Conservation (phyloP, 2,113 vertebrate species). For the Lethenteron camtschaticum region DNA sequence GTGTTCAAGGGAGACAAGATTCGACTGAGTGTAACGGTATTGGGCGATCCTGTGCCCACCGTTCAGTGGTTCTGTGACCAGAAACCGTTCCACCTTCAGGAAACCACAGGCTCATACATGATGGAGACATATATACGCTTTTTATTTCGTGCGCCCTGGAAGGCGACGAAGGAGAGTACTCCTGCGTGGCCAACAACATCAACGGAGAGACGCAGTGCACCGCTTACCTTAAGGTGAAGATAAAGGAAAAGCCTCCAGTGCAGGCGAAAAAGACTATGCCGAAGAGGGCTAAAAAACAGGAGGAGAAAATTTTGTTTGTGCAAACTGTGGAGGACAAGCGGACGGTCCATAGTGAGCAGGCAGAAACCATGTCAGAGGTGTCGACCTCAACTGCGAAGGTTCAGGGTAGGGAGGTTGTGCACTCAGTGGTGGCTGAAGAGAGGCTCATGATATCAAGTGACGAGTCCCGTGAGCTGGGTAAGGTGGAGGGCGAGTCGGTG, state of each 20-base stretch:
- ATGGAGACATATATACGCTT: slow-evolving; percentile 39
- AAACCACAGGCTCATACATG: slow-evolving; percentile 38
- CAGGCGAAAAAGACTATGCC: slow-evolving; percentile 13
- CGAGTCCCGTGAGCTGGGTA: slow-evolving; percentile 13
- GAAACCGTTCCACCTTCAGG: slow-evolving; percentile 24
- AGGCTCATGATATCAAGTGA: slow-evolving; percentile 17
- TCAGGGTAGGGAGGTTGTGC: slow-evolving; percentile 20
- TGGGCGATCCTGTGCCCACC: slow-evolving; percentile 41
- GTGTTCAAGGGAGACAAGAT: slow-evolving; percentile 35
- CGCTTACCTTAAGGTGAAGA: slow-evolving; percentile 34
- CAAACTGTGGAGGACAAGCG: slow-evolving; percentile 23
- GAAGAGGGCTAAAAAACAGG: slow-evolving; percentile 12
- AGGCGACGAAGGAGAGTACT: slow-evolving; percentile 54
- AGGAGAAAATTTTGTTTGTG: slow-evolving; percentile 26
- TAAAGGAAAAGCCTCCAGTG: slow-evolving; percentile 15
- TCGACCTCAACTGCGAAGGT: slow-evolving; percentile 20
- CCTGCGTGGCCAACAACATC: slow-evolving; percentile 37
- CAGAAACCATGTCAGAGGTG: slow-evolving; percentile 16
- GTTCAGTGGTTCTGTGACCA: slow-evolving; percentile 60
- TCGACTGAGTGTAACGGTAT: slow-evolving; percentile 40
- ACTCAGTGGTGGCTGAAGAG: slow-evolving; percentile 23
- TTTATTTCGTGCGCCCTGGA: slow-evolving; percentile 32
- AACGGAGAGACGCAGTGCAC: slow-evolving; percentile 37
- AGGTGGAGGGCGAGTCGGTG: slow-evolving; percentile 9
- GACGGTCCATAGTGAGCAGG: slow-evolving; percentile 23